Percentiles rank a stretch among this genome's conserved stretches.
These are phyloP conservation scores for Lingula anatina DNA, from an alignment of 2,888 invertebrate species.

Conservation along the genomic window DNA sequence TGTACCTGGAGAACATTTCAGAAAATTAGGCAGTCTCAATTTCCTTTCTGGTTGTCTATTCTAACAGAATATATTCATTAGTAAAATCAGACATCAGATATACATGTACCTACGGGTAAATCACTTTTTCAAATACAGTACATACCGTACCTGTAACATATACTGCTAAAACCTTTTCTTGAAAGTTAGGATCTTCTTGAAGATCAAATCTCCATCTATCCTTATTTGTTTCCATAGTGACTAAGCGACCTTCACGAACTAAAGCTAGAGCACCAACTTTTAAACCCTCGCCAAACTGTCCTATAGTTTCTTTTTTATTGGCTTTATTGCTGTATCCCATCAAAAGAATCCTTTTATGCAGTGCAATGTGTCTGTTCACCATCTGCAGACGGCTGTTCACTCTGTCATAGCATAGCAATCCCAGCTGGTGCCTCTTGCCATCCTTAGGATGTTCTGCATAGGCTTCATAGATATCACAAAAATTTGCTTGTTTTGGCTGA, in stretches of 20 bases:
- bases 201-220: conserved; percentile 12
- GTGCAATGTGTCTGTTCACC: conserved; percentile 9
- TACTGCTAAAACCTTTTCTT: conserved; percentile 10
- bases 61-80: too few relatives aligned
- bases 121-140: conserved; percentile 1
- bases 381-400: conserved; percentile 2
- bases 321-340: conserved; percentile 14
- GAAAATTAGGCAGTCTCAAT: too few relatives aligned
- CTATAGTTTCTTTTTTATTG: conserved; percentile 10
- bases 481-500: too few relatives aligned
- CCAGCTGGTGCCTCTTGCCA: neutral
- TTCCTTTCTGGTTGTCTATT: too few relatives aligned
- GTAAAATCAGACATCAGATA: too few relatives aligned
- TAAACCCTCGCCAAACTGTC: conserved; percentile 15
- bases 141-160: conserved; percentile 6
- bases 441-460: too few relatives aligned
- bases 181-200: conserved; percentile 5
- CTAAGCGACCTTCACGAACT: conserved; percentile 11
- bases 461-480: too few relatives aligned
- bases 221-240: conserved; percentile 11
- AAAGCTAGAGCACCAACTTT: conserved; percentile 13
- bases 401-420: conserved; percentile 3
- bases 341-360: conserved; percentile 10
- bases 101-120: conserved; percentile 1
- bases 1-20: too few relatives aligned